Evolutionary conservation across 2,888 invertebrate species (phyloP).

Genomic region (Xanthostigma xanthostigma): DNA sequence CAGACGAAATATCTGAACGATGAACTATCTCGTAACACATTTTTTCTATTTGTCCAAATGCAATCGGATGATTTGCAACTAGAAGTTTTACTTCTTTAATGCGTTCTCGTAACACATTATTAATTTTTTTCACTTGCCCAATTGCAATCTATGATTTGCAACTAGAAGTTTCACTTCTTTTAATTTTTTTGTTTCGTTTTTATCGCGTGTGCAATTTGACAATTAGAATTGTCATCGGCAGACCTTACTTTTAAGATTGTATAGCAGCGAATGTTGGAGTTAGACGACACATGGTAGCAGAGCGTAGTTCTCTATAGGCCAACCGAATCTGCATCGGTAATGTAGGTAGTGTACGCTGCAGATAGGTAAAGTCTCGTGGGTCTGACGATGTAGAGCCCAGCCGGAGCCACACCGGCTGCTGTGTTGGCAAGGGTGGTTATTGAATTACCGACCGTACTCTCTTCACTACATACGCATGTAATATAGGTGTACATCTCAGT

Average conservation of each 20-base stretch:
- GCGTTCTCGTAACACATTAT: too few species aligned
- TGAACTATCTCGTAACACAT: too few species aligned
- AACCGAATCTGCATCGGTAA: neutral
- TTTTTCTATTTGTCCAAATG: too few species aligned
- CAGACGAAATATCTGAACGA: too few species aligned
- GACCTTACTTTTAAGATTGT: neutral
- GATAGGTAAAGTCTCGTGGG: neutral
- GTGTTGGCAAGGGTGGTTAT: conserved; percentile 21
- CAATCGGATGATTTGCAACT: too few species aligned
- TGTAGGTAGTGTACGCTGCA: neutral
- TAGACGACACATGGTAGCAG: neutral
- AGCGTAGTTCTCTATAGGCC: too few species aligned
- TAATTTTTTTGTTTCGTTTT: too few species aligned
- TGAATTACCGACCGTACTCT: conserved; percentile 24
- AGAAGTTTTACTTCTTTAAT: too few species aligned
- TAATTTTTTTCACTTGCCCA: too few species aligned
- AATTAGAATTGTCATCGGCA: neutral
- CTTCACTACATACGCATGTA: conserved; percentile 11
- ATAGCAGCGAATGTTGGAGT: neutral
- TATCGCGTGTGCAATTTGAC: too few species aligned
- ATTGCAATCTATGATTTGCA: too few species aligned
- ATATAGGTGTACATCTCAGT: neutral
- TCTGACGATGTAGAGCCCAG: conserved; percentile 18
- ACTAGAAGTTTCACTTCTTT: too few species aligned
- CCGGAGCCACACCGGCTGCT: conserved; percentile 11